Percentiles rank a stretch among this genome's conserved stretches.
Conservation (phyloP, 2,888 invertebrate genomes). For the Lasioglossum calceatum region DNA sequence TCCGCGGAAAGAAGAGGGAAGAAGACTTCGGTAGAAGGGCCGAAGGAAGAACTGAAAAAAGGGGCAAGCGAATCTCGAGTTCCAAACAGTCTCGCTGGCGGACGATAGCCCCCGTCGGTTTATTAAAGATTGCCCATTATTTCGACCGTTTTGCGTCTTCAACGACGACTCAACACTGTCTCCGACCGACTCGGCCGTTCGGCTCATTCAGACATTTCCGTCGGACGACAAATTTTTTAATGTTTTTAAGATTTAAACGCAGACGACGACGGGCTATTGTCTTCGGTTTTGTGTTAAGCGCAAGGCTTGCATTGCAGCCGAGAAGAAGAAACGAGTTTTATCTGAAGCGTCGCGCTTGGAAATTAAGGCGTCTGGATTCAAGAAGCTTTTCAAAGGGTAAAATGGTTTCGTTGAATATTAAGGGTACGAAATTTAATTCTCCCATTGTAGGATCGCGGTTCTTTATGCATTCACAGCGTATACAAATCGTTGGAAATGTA, state of each 20-base stretch:
- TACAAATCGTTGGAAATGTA: not conserved
- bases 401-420: not conserved
- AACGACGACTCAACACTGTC: constrained; percentile 20
- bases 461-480: not conserved
- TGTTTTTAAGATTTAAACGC: not conserved
- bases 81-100: constrained; percentile 54
- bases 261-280: not conserved
- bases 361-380: not conserved
- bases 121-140: constrained; percentile 73
- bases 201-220: not conserved
- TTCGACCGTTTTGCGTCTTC: constrained; percentile 43
- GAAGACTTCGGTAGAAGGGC: constrained; percentile 1
- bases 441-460: not conserved
- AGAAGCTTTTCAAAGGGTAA: constrained; percentile 19
- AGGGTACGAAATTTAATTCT: not conserved
- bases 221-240: constrained; percentile 3
- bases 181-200: not conserved
- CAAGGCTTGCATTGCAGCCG: not conserved
- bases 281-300: not conserved
- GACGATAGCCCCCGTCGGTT: constrained; percentile 66
- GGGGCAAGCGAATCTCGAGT: constrained; percentile 44
- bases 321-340: not conserved
- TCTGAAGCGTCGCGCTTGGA: constrained; percentile 21
- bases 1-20: constrained; percentile 54
- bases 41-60: constrained; percentile 20